Evolutionary conservation across 2,797 vertebrate genomes (phyloP), one percentile per base, ranked within the genome.

Genomic region (Danio jaintianensis): DNA sequence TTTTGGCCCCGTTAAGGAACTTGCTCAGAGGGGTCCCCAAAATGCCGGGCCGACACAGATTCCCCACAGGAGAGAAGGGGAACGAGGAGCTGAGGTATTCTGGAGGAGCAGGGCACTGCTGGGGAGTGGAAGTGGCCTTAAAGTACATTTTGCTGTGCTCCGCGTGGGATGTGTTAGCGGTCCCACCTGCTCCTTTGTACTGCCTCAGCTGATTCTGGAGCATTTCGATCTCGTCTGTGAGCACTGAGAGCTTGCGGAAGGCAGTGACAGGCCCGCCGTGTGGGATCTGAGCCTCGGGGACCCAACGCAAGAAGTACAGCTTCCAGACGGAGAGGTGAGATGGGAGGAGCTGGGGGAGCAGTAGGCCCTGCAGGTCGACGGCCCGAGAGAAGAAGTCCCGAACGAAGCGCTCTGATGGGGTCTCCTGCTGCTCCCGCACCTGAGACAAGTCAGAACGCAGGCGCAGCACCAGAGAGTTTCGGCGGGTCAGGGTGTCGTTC

Each of bases 251-350:
- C 87, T 93, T 95, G 87, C 96, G 96, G 85, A 96, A 97, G 69
- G 95, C 86, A 0, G 95, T 94, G 90, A 96, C 89, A 86, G 91
- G 87, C 78, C 98, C 97, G 0, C 98, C 98, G 0, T 89, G 90
- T 38, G 86, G 86, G 84, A 99, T 99, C 92, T 97, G 97, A 10
- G 95, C 94, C 89, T 99, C 98, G 0, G 97, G 96, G 42, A 99
- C 95, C 98, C 98, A 99, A 84, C 98, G 98, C 55, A 99, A 93
- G 88, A 98, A 99, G 90, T 95, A 96, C 2, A 99, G 95, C 87
- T 96, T 97, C 98, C 98, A 99, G 16, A 99, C 91, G 75, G 94
- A 93, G 40, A 98, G 77, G 71, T 96, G 95, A 0, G 95, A 94
- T 16, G 95, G 94, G 0, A 95, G 92, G 63, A 96, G 84, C 5